These are phyloP conservation scores for Microcebus jonahi DNA, from an alignment of 2,113 vertebrate genomes.

Conservation along the genomic window DNA sequence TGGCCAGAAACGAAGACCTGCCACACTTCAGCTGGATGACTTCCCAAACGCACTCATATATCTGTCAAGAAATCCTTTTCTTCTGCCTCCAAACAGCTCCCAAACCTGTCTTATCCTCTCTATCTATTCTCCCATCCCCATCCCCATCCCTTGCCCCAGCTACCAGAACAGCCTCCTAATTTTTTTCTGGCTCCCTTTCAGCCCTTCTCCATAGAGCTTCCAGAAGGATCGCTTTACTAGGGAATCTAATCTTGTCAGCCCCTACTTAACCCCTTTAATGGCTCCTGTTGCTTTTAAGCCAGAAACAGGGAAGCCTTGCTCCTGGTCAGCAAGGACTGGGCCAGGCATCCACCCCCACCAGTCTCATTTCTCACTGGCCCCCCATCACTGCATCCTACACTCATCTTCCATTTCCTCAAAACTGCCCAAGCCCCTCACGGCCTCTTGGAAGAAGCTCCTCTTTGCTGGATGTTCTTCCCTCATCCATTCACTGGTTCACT, in stretches of 20 bases:
- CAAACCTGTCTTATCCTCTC: background rate
- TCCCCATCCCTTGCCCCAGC: background rate
- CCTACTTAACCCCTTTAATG: background rate
- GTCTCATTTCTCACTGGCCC: fast-evolving
- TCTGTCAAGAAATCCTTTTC: background rate
- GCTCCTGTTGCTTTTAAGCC: background rate
- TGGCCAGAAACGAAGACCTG: too few relatives aligned
- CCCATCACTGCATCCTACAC: background rate
- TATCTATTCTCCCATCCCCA: background rate
- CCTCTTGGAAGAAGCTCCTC: background rate
- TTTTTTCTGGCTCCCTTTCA: background rate
- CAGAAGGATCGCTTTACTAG: background rate
- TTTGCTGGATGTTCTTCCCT: too few relatives aligned
- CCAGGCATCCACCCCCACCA: background rate
- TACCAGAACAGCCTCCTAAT: background rate
- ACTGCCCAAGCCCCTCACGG: background rate
- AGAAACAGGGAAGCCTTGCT: background rate
- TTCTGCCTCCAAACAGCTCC: background rate
- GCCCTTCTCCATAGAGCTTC: background rate
- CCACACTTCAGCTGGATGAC: background rate
- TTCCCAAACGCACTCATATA: background rate
- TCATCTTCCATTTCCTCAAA: background rate
- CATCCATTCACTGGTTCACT: background rate
- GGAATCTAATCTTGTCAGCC: background rate
- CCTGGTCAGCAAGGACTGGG: background rate